Evolutionary conservation across 2,113 vertebrate genomes (phyloP).

Genomic region (Myanophis thanlyinensis): DNA sequence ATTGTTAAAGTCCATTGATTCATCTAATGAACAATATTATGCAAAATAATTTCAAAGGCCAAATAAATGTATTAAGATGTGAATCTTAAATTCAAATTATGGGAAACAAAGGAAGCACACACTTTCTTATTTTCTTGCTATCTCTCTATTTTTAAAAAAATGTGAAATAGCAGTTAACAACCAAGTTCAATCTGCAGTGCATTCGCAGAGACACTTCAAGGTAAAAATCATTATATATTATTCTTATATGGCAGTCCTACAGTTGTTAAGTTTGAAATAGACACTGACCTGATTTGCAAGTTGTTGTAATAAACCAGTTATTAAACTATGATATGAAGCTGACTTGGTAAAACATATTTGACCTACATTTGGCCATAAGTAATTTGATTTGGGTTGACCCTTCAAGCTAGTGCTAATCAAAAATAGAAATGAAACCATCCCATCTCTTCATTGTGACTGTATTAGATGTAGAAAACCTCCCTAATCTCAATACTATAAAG

Average conservation of each 20-base stretch:
- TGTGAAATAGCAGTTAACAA: neutral
- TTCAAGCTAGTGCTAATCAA: neutral
- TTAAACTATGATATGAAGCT: neutral
- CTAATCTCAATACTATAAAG: neutral
- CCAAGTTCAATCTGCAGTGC: neutral
- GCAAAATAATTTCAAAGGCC: neutral
- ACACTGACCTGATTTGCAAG: neutral
- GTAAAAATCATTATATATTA: neutral
- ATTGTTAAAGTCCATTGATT: neutral
- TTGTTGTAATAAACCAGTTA: neutral
- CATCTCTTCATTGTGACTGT: neutral
- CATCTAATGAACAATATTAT: neutral
- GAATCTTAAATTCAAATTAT: neutral
- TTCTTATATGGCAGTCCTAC: neutral
- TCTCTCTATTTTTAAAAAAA: neutral
- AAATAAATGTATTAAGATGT: neutral
- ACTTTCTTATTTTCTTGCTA: neutral
- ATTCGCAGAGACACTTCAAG: neutral
- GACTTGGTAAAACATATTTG: neutral
- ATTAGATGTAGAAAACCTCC: neutral
- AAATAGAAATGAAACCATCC: neutral
- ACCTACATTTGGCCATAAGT: neutral
- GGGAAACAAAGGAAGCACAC: neutral
- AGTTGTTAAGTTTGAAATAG: neutral
- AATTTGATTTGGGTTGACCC: neutral